These are phyloP conservation scores for Coilia nasus DNA, from an alignment of 2,797 vertebrate genomes.

Conservation along the genomic window DNA sequence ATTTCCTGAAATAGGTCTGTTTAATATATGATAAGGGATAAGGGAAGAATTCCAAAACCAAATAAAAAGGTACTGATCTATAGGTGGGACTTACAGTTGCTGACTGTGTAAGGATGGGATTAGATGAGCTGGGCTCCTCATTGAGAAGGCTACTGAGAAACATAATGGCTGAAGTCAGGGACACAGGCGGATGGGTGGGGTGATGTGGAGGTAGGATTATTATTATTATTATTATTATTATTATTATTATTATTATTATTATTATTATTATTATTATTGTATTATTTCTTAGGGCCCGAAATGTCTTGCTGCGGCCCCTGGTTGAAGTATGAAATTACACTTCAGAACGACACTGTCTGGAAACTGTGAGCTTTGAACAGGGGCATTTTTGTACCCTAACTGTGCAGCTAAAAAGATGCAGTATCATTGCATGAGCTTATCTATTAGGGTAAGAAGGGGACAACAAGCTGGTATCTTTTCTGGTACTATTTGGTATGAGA, in stretches of 20 bases:
- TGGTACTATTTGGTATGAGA: too few relatives aligned
- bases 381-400: background rate
- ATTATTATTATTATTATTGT: too few relatives aligned
- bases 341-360: background rate
- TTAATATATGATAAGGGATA: background rate
- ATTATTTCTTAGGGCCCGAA: too few relatives aligned
- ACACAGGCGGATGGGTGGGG: too few relatives aligned
- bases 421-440: background rate
- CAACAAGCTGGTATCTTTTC: background rate
- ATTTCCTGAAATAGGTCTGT: background rate
- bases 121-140: background rate
- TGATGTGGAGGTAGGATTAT: too few relatives aligned
- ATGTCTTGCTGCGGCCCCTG: too few relatives aligned
- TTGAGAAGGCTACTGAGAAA: background rate
- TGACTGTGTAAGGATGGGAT: background rate
- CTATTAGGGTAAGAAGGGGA: background rate
- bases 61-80: background rate
- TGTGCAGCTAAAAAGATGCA: background rate
- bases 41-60: background rate
- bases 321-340: background rate
- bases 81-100: background rate
- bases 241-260: too few relatives aligned
- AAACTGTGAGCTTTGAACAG: background rate
- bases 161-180: background rate
- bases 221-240: too few relatives aligned